phyloP scores from a whole-genome alignment of 1,140 invertebrate species.

The Drosophila lini region DNA sequence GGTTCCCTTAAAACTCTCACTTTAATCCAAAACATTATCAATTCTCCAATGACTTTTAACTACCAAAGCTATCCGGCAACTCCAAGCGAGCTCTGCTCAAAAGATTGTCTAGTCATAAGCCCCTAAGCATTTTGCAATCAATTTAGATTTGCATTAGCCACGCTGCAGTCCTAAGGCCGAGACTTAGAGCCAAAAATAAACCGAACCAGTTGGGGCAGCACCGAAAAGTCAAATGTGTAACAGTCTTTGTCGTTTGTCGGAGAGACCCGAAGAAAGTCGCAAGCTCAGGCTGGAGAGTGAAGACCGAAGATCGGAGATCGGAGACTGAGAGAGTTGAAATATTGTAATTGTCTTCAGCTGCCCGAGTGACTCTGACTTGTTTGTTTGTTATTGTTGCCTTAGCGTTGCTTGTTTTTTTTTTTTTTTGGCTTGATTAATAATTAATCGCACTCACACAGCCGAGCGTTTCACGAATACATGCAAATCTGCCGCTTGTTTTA shows the following conservation, averaged over 20 bases:
- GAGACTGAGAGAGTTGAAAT: slow-evolving; percentile 70
- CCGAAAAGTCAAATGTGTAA: slow-evolving; percentile 56
- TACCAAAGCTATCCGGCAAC: slow-evolving; percentile 45
- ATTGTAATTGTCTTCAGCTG: slow-evolving; percentile 75
- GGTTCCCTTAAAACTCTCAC: not conserved
- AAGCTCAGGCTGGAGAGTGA: slow-evolving; percentile 22
- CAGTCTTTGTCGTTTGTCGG: slow-evolving; percentile 18
- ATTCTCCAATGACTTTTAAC: not conserved
- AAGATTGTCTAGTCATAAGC: slow-evolving; percentile 49
- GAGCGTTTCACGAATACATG: slow-evolving; percentile 41
- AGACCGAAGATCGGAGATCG: slow-evolving; percentile 25
- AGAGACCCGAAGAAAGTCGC: slow-evolving; percentile 50
- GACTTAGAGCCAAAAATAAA: slow-evolving; percentile 43
- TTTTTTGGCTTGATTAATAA: slow-evolving; percentile 78
- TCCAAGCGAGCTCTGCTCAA: slow-evolving; percentile 13
- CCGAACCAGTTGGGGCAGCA: slow-evolving; percentile 45
- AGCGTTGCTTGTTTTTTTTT: slow-evolving; percentile 47
- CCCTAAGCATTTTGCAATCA: slow-evolving; percentile 77
- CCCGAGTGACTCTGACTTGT: slow-evolving; percentile 66
- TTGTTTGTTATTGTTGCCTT: slow-evolving; percentile 67
- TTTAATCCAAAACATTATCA: not conserved
- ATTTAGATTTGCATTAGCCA: slow-evolving; percentile 77
- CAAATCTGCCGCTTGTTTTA: slow-evolving; percentile 71
- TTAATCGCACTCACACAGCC: slow-evolving; percentile 63
- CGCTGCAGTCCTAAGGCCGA: slow-evolving; percentile 42